A percentile compares a stretch with the other conserved stretches of the same genome.
Evolutionary conservation across 2,888 invertebrate genomes (phyloP).

Genomic region (Cactoblastis cactorum): DNA sequence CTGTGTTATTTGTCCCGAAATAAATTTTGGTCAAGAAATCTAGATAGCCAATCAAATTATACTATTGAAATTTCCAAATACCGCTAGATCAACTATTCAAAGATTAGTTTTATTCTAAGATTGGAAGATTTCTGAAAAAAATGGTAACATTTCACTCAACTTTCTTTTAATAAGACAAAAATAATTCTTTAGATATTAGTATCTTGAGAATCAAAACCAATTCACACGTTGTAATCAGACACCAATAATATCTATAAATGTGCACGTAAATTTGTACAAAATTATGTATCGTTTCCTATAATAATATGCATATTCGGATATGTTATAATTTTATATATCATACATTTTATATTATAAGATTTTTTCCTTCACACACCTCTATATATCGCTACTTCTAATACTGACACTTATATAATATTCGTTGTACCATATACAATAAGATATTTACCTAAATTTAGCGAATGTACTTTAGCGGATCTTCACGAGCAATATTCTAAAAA

Average conservation of each 20-base stretch:
- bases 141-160: too few species aligned
- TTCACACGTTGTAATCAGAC: conserved; percentile 12
- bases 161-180: too few species aligned
- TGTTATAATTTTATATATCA: conserved; percentile 5
- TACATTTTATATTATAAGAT: conserved; percentile 10
- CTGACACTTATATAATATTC: conserved; percentile 34
- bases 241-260: conserved; percentile 6
- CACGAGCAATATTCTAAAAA: not conserved
- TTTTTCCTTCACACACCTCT: conserved; percentile 19
- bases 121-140: too few species aligned
- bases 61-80: too few species aligned
- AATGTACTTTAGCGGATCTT: not conserved
- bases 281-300: conserved; percentile 5
- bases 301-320: conserved; percentile 8
- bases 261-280: conserved; percentile 13
- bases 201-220: conserved; percentile 14
- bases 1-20: too few species aligned
- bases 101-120: too few species aligned
- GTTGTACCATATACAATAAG: conserved; percentile 27
- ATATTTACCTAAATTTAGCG: conserved; percentile 10
- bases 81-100: too few species aligned
- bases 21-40: too few species aligned
- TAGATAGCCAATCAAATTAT: too few species aligned
- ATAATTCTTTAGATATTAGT: conserved; percentile 10
- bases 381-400: conserved; percentile 18